phyloP scores from a whole-genome alignment of 2,888 invertebrate species.

The Oxycera nigricornis region DNA sequence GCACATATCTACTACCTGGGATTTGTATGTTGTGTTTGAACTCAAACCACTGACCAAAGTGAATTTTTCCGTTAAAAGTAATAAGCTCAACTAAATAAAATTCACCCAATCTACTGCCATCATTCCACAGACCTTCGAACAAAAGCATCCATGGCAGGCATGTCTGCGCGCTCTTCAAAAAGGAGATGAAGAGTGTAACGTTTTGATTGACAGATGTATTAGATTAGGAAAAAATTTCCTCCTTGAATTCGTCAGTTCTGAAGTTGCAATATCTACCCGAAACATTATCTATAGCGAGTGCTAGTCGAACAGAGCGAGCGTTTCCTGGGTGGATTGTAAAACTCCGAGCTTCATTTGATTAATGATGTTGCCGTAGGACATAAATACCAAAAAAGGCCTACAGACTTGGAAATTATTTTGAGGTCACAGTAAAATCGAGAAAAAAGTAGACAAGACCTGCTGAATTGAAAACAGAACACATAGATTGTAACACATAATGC shows the following conservation, averaged over 20 bases:
- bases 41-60: neutral
- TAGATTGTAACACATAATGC: conserved; percentile 10
- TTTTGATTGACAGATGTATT: conserved; percentile 49
- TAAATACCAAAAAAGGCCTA: conserved; percentile 51
- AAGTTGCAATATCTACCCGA: conserved; percentile 30
- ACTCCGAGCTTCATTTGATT: conserved; percentile 56
- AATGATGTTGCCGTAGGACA: conserved; percentile 60
- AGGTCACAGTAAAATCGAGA: neutral
- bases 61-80: neutral
- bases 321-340: conserved; percentile 9
- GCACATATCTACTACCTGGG: too few relatives aligned
- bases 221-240: conserved; percentile 46
- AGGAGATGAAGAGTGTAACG: conserved; percentile 47
- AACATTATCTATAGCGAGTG: neutral
- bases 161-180: conserved; percentile 27
- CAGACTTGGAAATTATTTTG: conserved; percentile 42
- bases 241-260: conserved; percentile 38
- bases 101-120: conserved; percentile 1
- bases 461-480: conserved; percentile 5
- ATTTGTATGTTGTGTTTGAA: too few relatives aligned
- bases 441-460: neutral
- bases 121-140: neutral
- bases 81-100: conserved; percentile 12
- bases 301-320: conserved; percentile 23
- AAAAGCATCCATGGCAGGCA: conserved; percentile 8